A percentile compares a stretch with the other conserved stretches of the same genome.
Evolutionary conservation across 2,797 vertebrate genomes (phyloP).

Genomic region (Thamnophis elegans): DNA sequence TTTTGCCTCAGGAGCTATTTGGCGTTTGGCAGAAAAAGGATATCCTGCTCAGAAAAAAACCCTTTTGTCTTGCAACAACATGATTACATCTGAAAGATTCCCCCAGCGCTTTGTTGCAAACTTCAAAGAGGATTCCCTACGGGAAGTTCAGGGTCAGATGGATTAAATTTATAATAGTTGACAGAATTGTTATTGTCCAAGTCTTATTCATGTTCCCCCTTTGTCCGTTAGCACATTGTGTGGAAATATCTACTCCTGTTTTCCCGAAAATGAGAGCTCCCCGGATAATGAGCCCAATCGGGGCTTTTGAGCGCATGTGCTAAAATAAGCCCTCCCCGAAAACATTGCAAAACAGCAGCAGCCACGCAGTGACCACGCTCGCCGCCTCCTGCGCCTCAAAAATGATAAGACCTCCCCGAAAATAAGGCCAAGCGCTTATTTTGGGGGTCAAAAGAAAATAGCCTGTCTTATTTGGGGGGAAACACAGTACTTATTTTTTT

Average conservation of each 20-base stretch:
- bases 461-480: too few relatives aligned
- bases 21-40: not conserved
- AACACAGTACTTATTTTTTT: too few relatives aligned
- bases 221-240: not conserved
- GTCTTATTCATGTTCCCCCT: not conserved
- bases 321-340: too few relatives aligned
- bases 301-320: too few relatives aligned
- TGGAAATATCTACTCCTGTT: not conserved
- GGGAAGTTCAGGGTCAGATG: not conserved
- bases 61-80: not conserved
- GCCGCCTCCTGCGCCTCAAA: too few relatives aligned
- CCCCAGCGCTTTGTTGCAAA: not conserved
- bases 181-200: slow-evolving; percentile 4
- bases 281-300: too few relatives aligned
- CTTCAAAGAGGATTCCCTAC: slow-evolving; percentile 10
- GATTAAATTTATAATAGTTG: slow-evolving; percentile 5
- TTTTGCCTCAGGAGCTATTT: not conserved
- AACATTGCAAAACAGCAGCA: too few relatives aligned
- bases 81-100: not conserved
- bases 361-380: too few relatives aligned
- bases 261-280: too few relatives aligned
- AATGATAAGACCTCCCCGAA: too few relatives aligned
- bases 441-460: too few relatives aligned
- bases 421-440: too few relatives aligned
- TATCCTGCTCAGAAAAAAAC: not conserved